A percentile compares a stretch with the other conserved stretches of the same genome.
phyloP scores from a whole-genome alignment of 1,140 invertebrate genomes.

The Drosophila sproati region DNA sequence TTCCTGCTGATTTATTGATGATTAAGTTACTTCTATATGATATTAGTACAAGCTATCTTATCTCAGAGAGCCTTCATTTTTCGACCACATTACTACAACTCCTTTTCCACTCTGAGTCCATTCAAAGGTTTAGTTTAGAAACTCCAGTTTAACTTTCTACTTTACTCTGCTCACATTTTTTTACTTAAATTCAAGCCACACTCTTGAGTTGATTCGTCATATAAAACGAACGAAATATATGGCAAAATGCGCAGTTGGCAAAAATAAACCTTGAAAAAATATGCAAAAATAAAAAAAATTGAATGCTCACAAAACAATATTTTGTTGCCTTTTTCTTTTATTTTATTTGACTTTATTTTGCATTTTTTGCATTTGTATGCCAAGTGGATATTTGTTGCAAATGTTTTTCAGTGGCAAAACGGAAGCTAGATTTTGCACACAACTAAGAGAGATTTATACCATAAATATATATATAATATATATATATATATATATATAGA shows the following conservation, averaged over 20 bases:
- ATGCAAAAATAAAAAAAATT: not conserved
- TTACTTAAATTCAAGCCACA: not conserved
- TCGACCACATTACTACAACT: no score
- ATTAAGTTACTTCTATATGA: no score
- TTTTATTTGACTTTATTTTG: not conserved
- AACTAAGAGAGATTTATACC: not conserved
- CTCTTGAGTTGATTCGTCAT: not conserved
- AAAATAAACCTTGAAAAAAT: not conserved
- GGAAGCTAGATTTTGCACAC: not conserved
- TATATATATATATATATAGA: conserved; percentile 1
- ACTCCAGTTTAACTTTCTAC: no score
- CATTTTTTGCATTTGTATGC: not conserved
- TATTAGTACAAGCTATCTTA: no score
- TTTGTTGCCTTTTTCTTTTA: not conserved
- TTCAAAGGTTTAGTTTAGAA: no score
- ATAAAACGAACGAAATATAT: not conserved
- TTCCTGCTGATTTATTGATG: no score
- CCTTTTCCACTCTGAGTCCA: no score
- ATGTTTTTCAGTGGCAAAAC: not conserved
- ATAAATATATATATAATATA: conserved; percentile 1
- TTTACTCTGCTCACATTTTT: not conserved
- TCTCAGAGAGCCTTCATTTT: no score
- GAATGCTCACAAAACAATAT: not conserved
- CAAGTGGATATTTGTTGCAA: conserved; percentile 8
- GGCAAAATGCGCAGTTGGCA: not conserved